Conservation (phyloP, 2,797 vertebrate species). For the Acridotheres tristis region DNA sequence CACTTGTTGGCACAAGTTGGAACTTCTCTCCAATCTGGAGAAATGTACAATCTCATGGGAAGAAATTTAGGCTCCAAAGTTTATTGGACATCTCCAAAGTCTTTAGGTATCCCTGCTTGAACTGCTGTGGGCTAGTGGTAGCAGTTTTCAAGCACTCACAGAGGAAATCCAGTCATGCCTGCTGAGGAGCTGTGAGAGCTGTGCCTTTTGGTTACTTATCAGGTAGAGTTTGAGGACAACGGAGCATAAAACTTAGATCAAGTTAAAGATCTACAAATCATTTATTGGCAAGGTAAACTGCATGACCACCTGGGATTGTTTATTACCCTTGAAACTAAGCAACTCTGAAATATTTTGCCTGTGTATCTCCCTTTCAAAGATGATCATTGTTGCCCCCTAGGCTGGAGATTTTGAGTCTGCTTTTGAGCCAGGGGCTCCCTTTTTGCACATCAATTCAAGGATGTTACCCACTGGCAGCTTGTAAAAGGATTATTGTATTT, state of each 20-base stretch:
- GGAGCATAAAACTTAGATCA: slow-evolving; percentile 44
- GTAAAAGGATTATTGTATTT: background rate
- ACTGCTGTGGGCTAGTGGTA: background rate
- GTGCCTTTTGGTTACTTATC: background rate
- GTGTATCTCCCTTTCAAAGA: background rate
- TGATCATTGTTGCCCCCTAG: background rate
- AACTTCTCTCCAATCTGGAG: background rate
- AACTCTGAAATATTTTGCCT: background rate
- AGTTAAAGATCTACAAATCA: slow-evolving; percentile 31
- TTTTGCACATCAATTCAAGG: background rate
- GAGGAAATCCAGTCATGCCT: background rate
- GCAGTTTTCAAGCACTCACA: background rate
- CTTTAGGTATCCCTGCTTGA: background rate
- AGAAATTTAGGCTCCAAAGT: background rate
- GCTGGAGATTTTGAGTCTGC: background rate
- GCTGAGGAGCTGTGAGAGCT: background rate
- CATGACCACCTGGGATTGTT: background rate
- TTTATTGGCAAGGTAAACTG: slow-evolving; percentile 1
- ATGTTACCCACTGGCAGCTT: background rate
- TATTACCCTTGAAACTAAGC: slow-evolving; percentile 2
- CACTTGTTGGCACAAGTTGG: background rate
- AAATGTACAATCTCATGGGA: background rate
- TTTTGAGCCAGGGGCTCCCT: background rate
- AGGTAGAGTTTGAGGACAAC: background rate
- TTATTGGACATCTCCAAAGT: background rate